Evolutionary conservation across 2,797 vertebrate genomes (phyloP).

Genomic region (Neomorphus geoffroyi): DNA sequence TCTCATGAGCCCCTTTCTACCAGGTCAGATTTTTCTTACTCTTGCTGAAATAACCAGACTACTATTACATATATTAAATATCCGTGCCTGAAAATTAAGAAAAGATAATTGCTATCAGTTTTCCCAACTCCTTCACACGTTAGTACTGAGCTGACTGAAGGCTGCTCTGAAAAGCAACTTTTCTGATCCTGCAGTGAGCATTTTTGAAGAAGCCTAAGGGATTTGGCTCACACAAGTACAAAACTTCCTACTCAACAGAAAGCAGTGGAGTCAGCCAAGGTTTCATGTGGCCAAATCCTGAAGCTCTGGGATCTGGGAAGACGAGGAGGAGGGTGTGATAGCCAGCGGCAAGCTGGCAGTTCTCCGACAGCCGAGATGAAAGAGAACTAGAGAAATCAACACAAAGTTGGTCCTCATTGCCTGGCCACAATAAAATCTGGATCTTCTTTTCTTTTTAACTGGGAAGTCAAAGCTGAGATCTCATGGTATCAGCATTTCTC

Average conservation of each 20-base stretch:
- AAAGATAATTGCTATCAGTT: background rate
- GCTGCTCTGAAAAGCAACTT: background rate
- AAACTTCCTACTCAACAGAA: background rate
- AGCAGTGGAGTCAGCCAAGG: background rate
- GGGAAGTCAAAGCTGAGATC: background rate
- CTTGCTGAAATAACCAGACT: background rate
- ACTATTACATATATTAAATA: background rate
- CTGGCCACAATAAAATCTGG: background rate
- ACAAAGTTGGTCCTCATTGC: background rate
- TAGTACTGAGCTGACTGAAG: background rate
- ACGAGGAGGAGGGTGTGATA: background rate
- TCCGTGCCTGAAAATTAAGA: background rate
- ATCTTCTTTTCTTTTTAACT: background rate
- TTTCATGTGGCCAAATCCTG: background rate
- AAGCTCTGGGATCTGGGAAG: background rate
- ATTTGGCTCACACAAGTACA: background rate
- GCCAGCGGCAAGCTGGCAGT: background rate
- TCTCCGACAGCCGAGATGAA: background rate
- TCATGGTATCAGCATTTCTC: background rate
- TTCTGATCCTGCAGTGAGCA: background rate
- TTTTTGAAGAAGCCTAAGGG: background rate
- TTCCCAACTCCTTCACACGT: background rate
- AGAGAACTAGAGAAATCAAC: background rate
- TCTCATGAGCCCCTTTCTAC: fast-evolving
- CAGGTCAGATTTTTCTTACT: background rate